Evolutionary conservation across 2,888 invertebrate genomes (phyloP), one percentile per base, ranked within the genome.

Genomic region (Sesia bembeciformis): DNA sequence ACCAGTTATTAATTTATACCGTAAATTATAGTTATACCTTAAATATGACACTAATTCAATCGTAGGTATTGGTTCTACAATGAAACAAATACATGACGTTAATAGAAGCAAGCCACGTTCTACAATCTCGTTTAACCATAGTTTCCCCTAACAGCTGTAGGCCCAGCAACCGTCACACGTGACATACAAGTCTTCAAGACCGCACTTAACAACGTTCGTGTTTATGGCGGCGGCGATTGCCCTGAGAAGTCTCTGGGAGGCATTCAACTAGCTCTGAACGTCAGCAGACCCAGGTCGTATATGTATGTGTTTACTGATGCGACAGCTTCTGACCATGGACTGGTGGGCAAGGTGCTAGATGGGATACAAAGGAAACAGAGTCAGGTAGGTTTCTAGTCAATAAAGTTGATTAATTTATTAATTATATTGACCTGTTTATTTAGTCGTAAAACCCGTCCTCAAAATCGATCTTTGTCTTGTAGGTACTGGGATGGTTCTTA

Each of bases 281-380:
- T 90, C 5, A 92, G 93, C 49, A 80, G 92, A 7, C 93, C 94
- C 0, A 85, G 91, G 55, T 94, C 94, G 0, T 93, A 91, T 70
- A 85, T 95, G 46, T 95, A 94, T 66, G 94, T 95, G 40, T 94
- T 95, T 74, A 94, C 95, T 3, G 95, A 95, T 67, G 94, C 94
- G 1, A 90, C 93, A 0, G 92, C 94, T 0, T 92, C 92, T 54
- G 95, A 95, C 70, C 92, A 92, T 63, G 74, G 87, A 54, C 78
- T 92, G 4, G 91, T 93, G 0, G 90, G 91, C 6, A 87, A 90
- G 53, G 93, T 94, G 0, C 74, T 94, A 5, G 91, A 92, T 57
- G 74, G 91, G n/a, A 91, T 95, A 53, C 94, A 94, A 71, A 90
- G 92, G 67, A 94, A 93, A 68, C 93, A 94, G 70, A 92, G 92